Conservation (phyloP, 1,140 invertebrate species). For the Aphelenchoides besseyi region DNA sequence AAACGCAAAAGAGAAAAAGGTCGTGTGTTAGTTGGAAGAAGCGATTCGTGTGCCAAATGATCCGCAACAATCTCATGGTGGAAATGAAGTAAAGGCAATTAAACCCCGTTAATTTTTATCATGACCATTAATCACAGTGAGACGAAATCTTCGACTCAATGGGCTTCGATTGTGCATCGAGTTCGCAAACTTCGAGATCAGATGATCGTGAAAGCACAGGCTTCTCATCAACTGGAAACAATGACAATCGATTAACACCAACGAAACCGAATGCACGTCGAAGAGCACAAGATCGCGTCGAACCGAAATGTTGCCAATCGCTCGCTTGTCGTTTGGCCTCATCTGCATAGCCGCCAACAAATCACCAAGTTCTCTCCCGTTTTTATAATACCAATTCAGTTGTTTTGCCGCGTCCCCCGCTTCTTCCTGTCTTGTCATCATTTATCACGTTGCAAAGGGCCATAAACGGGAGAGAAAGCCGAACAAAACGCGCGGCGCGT, state of each 20-base stretch:
- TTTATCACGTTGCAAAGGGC: background rate
- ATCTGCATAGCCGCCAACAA: constrained; percentile 5
- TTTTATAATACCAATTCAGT: constrained; percentile 1
- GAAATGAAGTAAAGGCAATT: background rate
- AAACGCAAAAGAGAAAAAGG: too few relatives aligned
- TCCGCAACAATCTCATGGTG: background rate
- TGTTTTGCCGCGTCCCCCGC: background rate
- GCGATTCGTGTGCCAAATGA: background rate
- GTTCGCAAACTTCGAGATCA: too few relatives aligned
- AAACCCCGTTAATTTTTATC: background rate
- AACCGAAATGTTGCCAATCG: background rate
- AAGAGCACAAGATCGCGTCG: background rate
- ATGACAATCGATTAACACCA: too few relatives aligned
- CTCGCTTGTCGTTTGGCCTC: background rate
- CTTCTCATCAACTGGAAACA: too few relatives aligned
- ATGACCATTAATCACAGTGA: background rate
- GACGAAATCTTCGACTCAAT: background rate
- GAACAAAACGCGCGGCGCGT: background rate
- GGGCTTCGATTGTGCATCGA: background rate
- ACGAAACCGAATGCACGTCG: background rate
- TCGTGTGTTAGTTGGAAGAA: too few relatives aligned
- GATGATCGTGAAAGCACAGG: too few relatives aligned
- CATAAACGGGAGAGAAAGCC: background rate
- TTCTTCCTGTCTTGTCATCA: background rate
- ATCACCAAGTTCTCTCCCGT: background rate